Evolutionary conservation across 2,888 invertebrate species (phyloP), one percentile per base, ranked within the genome.

Genomic region (Agrilus biguttatus): DNA sequence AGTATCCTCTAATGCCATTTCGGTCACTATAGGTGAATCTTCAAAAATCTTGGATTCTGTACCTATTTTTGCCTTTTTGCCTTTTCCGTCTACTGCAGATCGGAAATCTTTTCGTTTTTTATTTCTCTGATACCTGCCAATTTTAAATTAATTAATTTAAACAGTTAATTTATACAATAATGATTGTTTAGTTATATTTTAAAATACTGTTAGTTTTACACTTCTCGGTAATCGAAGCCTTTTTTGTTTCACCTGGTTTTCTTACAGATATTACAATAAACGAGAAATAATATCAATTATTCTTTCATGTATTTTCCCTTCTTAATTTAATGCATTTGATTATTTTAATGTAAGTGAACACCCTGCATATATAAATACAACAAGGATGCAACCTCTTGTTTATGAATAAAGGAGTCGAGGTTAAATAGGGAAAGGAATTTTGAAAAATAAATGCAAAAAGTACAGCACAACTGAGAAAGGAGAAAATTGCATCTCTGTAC

Each of bases 1-100:
- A 41, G 57, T 57, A 35, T 52, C 45, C 43, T 72, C 68, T 8
- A 72, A 55, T 14, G 63, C 53, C 38, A 53, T 50, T 45, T 53
- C 62, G 3, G 59, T 56, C 48, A 69, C 56, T 50, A 55, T 58
- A 5, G 63, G 59, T 12, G 53, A 41, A 28, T 55, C 49, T 33
- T 48, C 47, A 40, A 55, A 62, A 3, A 43, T 41, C 38, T 49
- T 52, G 14, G 51, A 49, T 19, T 45, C 38, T 41, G 32, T 45
- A 17, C 42, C 21, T 21, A 28, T 51, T 51, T 32, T 23, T 41
- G 14, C 46, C 44, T 46, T 51, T 51, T 42, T 46, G 46, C 14
- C 32, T 44, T 45, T 43, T 37, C 43, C 23, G 33, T 42, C 47
- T 42, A 44, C 14, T 42, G 43, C 37, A 37, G 43, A 39, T 36